phyloP scores from a whole-genome alignment of 2,113 vertebrate genomes.

The Apteryx mantelli region DNA sequence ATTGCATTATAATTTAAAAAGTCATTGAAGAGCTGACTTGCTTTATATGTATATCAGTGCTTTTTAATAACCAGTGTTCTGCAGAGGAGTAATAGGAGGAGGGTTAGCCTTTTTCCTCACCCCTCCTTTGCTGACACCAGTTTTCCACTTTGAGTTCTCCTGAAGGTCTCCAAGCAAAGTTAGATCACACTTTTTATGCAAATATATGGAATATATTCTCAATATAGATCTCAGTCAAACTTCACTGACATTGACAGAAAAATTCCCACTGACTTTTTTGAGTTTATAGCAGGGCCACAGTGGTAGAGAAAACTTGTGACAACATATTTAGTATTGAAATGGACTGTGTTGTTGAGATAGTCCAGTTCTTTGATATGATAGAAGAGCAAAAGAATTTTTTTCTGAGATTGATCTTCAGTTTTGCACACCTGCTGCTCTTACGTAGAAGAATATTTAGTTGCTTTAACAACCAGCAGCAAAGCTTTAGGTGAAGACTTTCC shows the following conservation, averaged over 20 bases:
- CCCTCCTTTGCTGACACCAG: not conserved
- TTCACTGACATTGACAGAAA: not conserved
- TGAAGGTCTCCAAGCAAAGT: not conserved
- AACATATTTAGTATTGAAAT: rapidly evolving
- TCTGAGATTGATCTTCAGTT: not conserved
- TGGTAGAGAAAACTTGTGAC: rapidly evolving
- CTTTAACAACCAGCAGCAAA: not conserved
- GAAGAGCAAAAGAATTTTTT: not conserved
- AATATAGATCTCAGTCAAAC: not conserved
- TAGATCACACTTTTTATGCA: constrained; percentile 10
- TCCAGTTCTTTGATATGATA: not conserved
- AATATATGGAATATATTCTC: not conserved
- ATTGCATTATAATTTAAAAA: constrained; percentile 3
- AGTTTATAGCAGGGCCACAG: not conserved
- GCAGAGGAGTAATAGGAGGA: not conserved
- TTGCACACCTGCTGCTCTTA: not conserved
- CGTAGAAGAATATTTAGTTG: not conserved
- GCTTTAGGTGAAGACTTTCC: not conserved
- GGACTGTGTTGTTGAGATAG: not conserved
- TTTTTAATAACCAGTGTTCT: not conserved
- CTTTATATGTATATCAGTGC: not conserved
- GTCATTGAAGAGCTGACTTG: not conserved
- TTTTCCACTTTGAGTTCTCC: not conserved
- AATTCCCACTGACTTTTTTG: not conserved
- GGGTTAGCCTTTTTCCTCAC: not conserved